Evolutionary conservation across 2,113 vertebrate species (phyloP), one percentile per base, ranked within the genome.

Genomic region (Carassius auratus): DNA sequence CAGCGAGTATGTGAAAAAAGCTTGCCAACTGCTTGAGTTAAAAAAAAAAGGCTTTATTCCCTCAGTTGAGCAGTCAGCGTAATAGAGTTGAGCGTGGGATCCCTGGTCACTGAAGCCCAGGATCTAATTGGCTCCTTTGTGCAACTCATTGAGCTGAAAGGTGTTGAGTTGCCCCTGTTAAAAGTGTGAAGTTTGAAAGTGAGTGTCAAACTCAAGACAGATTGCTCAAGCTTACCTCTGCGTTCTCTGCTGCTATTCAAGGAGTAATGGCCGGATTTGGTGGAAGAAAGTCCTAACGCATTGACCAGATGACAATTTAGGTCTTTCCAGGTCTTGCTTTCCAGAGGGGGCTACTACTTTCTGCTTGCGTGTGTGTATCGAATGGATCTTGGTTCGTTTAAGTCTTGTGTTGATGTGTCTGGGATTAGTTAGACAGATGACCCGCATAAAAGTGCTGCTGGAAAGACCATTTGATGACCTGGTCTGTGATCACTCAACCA

Each of bases 371-470:
- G 64, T 83, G 66, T 87, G 84, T 68, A 66, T 79, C 82, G 84
- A 80, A 86, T 82, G 82, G 83, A 61, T 66, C 76, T 75, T 26
- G 13, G 36, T 77, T 62, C 75, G 86, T 88, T 86, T 69, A 84
- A 84, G 77, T 85, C 76, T 23, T 36, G 74, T n/a, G 38, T 26
- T 83, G 87, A 86, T 81, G 76, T 86, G 85, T 77, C 82, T 86
- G 85, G 88, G 91, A 94, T 94, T 92, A 92, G 92, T 94, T 94
- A 92, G 93, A 93, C 91, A 92, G 90, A 93, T 94, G 93, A 94
- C 93, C 93, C 83, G 66, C 89, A 92, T 91, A 91, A 89, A 42
- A 73, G 68, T 87, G 89, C 86, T 91, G 89, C 71, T 82, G 90
- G 90, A 84, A 84, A 86, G 84, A 85, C 64, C 71, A 85, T 85